These are phyloP conservation scores for Agriopis leucophaearia DNA, from an alignment of 2,888 invertebrate species.

Conservation along the genomic window DNA sequence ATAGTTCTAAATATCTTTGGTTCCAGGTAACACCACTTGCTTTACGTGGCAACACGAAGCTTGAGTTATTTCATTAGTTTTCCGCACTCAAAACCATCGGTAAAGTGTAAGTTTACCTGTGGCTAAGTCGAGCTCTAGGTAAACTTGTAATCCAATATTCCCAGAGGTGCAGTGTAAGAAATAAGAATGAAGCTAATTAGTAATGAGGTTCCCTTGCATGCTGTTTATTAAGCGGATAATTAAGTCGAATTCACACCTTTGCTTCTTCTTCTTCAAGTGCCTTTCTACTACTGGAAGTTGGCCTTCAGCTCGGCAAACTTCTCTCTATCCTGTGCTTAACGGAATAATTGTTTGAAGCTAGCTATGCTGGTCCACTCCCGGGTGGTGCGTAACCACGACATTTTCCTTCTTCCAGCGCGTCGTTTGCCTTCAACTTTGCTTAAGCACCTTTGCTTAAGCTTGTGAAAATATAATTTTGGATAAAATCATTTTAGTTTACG, in stretches of 20 bases:
- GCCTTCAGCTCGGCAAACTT: no score
- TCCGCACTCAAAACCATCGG: slow-evolving; percentile 18
- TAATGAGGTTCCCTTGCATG: slow-evolving; percentile 57
- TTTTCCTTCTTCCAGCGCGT: no score
- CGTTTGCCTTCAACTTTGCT: no score
- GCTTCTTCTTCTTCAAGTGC: no score
- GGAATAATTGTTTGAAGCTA: no score
- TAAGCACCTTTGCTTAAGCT: slow-evolving; percentile 28
- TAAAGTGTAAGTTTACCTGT: slow-evolving; percentile 6
- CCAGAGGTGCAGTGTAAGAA: slow-evolving; percentile 33
- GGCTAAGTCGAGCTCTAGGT: slow-evolving; percentile 13
- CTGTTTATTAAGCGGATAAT: slow-evolving; percentile 70
- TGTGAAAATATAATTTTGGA: slow-evolving; percentile 40
- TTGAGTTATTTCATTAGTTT: slow-evolving; percentile 28
- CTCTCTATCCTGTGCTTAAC: no score
- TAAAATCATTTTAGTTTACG: slow-evolving; percentile 6
- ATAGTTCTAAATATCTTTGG: no score
- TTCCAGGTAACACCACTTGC: slow-evolving; percentile 21
- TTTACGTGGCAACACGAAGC: slow-evolving; percentile 20
- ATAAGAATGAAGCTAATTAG: slow-evolving; percentile 63
- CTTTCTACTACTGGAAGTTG: no score
- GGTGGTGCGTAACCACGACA: no score
- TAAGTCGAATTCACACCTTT: slow-evolving; percentile 51
- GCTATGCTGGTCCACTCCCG: no score
- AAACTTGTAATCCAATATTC: slow-evolving; percentile 30